Percentiles rank a stretch among this genome's conserved stretches.
Evolutionary conservation across 2,888 invertebrate species (phyloP).

Genomic region (Epinotia brunnichana): DNA sequence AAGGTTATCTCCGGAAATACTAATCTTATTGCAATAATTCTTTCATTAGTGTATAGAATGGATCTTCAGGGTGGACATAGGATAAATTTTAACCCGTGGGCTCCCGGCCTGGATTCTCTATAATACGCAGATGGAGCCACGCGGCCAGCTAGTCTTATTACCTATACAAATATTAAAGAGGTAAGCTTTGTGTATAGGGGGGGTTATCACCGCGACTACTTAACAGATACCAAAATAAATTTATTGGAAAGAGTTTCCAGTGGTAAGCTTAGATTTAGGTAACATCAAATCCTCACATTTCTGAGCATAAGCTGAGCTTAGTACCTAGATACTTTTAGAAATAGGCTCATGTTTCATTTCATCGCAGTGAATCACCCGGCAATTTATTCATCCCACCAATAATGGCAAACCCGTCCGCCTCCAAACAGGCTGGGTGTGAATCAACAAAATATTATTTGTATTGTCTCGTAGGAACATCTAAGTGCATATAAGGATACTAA

Average conservation of each 20-base stretch:
- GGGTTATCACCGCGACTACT: no score
- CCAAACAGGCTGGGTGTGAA: constrained; percentile 20
- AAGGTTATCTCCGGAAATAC: no score
- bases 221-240: not conserved
- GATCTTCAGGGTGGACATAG: no score
- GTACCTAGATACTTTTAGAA: not conserved
- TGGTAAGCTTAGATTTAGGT: not conserved
- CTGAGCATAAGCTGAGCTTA: not conserved
- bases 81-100: no score
- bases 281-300: not conserved
- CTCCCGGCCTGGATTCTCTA: no score
- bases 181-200: no score
- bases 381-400: constrained; percentile 21
- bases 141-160: no score
- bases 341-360: constrained; percentile 16
- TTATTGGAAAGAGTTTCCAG: not conserved
- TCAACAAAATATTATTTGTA: constrained; percentile 16
- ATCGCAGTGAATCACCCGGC: constrained; percentile 29
- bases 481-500: constrained; percentile 15
- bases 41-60: no score
- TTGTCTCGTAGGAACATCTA: constrained; percentile 25
- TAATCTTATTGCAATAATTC: no score
- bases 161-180: no score
- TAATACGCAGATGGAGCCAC: no score
- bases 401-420: constrained; percentile 34